Conservation (phyloP, 2,888 invertebrate genomes). For the Scaptomyza caliginosa region DNA sequence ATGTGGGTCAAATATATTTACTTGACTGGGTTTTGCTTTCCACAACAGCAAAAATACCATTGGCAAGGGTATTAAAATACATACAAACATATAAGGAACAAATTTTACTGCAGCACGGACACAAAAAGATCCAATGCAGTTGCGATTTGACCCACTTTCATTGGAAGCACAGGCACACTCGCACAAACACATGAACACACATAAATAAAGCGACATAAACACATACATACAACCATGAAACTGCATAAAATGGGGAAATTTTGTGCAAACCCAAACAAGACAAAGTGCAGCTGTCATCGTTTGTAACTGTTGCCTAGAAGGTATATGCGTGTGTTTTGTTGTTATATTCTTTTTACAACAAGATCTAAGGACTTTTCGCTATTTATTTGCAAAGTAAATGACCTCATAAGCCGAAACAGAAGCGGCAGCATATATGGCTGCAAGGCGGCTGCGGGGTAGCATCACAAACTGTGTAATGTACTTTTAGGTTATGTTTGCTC, state of each 20-base stretch:
- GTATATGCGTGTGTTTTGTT: not conserved
- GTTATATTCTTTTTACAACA: not conserved
- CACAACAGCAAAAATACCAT: not conserved
- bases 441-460: constrained; percentile 4
- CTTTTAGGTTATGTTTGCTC: constrained; percentile 71
- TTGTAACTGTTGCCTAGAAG: constrained; percentile 10
- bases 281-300: constrained; percentile 57
- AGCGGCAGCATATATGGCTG: not conserved
- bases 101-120: constrained; percentile 56
- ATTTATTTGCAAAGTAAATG: constrained; percentile 65
- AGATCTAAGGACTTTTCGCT: constrained; percentile 36
- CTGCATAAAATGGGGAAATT: constrained; percentile 56
- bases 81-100: constrained; percentile 31
- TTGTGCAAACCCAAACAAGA: constrained; percentile 48
- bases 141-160: constrained; percentile 73
- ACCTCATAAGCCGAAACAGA: constrained; percentile 60
- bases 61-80: constrained; percentile 3
- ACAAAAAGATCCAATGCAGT: constrained; percentile 61
- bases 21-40: not conserved
- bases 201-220: not conserved
- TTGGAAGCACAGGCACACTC: constrained; percentile 23
- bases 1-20: not conserved
- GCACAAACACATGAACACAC: constrained; percentile 2
- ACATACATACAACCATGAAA: constrained; percentile 25
- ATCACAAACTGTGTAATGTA: constrained; percentile 36